These are phyloP conservation scores for Harpalus rubripes DNA, from an alignment of 2,888 invertebrate genomes.

Conservation along the genomic window DNA sequence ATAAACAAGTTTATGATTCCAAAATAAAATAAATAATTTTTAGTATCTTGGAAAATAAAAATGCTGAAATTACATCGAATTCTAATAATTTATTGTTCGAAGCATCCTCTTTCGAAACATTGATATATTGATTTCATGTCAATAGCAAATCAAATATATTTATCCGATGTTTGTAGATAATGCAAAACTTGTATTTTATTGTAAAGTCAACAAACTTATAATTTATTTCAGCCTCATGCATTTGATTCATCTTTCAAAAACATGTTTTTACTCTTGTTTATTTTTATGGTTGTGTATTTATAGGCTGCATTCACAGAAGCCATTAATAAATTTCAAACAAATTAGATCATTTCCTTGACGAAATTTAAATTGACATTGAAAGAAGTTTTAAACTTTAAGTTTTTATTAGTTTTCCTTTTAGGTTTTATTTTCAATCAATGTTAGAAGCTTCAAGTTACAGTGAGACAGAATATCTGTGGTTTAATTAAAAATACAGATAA, in stretches of 20 bases:
- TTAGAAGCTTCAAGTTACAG: background rate
- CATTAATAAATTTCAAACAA: conserved; percentile 48
- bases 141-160: conserved; percentile 20
- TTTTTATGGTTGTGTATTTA: conserved; percentile 27
- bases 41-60: background rate
- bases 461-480: background rate
- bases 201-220: conserved; percentile 41
- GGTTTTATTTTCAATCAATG: background rate
- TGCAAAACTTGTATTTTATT: background rate
- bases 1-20: no score
- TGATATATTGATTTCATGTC: conserved; percentile 9
- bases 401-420: background rate
- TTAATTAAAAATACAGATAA: background rate
- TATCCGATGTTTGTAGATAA: conserved; percentile 17
- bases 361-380: conserved; percentile 38
- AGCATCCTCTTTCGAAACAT: conserved; percentile 27
- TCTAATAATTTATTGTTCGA: conserved; percentile 17
- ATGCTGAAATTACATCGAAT: conserved; percentile 12
- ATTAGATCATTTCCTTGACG: conserved; percentile 39
- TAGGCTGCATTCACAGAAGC: conserved; percentile 36
- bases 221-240: conserved; percentile 22
- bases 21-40: no score
- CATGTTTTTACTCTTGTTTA: conserved; percentile 21
- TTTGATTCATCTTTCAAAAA: conserved; percentile 46
- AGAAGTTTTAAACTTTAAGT: conserved; percentile 8